Percentiles rank a stretch among this genome's conserved stretches.
Evolutionary conservation across 2,888 invertebrate species (phyloP).

Genomic region (Anorthoa munda): DNA sequence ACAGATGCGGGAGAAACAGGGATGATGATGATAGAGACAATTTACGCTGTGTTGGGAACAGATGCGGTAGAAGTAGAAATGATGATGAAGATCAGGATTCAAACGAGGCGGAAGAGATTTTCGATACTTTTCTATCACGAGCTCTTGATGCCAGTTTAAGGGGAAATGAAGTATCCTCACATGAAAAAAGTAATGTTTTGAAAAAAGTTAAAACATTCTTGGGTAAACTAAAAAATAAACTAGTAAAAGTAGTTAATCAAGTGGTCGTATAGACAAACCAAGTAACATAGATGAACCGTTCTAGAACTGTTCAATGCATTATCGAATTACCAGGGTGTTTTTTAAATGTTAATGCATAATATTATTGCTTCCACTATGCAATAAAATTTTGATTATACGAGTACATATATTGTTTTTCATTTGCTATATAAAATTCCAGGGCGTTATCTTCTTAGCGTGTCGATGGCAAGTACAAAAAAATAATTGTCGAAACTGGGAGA

Average conservation of each 20-base stretch:
- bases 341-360: not conserved
- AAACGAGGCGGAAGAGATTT: not conserved
- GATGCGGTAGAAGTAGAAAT: constrained; percentile 19
- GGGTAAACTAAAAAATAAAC: not conserved
- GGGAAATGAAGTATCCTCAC: not conserved
- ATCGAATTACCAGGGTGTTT: not conserved
- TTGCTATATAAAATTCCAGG: not conserved
- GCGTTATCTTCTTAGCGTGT: not conserved
- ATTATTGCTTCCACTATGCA: constrained; percentile 6
- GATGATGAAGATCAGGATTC: not conserved
- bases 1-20: constrained; percentile 25
- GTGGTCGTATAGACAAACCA: not conserved
- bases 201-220: constrained; percentile 6
- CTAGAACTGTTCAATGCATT: not conserved
- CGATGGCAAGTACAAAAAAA: no score
- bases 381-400: constrained; percentile 28
- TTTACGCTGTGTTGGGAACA: constrained; percentile 26
- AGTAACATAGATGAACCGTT: not conserved
- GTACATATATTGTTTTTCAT: not conserved
- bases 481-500: no score
- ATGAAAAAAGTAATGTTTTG: not conserved
- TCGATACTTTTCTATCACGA: not conserved
- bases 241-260: not conserved
- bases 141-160: not conserved
- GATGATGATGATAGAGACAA: not conserved